Conservation (phyloP, 2,888 invertebrate genomes). For the Zaprionus obscuricornis region DNA sequence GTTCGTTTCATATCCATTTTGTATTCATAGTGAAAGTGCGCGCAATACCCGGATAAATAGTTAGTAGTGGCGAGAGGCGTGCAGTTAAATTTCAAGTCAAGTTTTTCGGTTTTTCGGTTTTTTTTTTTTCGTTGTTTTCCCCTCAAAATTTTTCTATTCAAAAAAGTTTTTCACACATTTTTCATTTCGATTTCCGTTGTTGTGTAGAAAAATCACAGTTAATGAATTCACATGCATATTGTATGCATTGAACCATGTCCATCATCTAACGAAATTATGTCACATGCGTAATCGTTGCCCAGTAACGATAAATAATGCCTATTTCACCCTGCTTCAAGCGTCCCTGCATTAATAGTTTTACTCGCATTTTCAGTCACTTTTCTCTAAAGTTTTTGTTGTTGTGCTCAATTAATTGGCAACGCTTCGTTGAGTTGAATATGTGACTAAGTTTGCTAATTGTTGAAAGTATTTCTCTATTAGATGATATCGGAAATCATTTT, state of each 20-base stretch:
- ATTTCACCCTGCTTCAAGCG: constrained; percentile 4
- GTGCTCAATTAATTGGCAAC: constrained; percentile 61
- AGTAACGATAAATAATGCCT: neutral
- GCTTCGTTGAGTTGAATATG: constrained; percentile 37
- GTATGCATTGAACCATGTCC: constrained; percentile 49
- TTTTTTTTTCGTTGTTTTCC: too few relatives aligned
- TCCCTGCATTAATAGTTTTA: neutral
- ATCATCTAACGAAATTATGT: constrained; percentile 59
- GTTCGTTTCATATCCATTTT: constrained; percentile 30
- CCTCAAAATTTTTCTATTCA: neutral
- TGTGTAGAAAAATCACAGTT: constrained; percentile 53
- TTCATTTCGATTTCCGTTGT: constrained; percentile 58
- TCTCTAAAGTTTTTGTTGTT: constrained; percentile 24
- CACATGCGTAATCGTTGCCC: constrained; percentile 42
- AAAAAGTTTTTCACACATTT: constrained; percentile 49
- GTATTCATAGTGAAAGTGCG: constrained; percentile 63
- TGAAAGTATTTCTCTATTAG: too few relatives aligned
- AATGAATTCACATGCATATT: constrained; percentile 66
- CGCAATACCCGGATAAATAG: constrained; percentile 34
- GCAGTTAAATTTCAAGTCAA: neutral
- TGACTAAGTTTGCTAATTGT: neutral
- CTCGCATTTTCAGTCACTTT: constrained; percentile 9
- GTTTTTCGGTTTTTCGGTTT: too few relatives aligned
- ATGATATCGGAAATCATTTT: too few relatives aligned
- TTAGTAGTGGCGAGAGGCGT: neutral